Evolutionary conservation across 2,113 vertebrate genomes (phyloP).

Genomic region (Triplophysa rosa): DNA sequence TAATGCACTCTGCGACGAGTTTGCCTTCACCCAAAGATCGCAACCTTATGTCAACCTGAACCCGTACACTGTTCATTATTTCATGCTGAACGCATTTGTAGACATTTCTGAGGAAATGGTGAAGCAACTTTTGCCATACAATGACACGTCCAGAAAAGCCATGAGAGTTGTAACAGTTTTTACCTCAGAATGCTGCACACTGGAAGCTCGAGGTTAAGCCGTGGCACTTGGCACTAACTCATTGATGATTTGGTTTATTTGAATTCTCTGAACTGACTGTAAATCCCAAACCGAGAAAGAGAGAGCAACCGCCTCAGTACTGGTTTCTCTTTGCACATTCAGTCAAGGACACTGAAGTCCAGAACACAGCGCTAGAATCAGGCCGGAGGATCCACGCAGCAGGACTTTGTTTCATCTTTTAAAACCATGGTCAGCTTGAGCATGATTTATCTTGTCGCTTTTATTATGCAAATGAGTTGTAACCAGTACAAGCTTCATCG

Average conservation of each 20-base stretch:
- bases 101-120: too few relatives aligned
- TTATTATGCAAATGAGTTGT: not conserved
- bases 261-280: slow-evolving; percentile 20
- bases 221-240: too few relatives aligned
- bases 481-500: not conserved
- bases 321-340: slow-evolving; percentile 37
- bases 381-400: not conserved
- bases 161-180: too few relatives aligned
- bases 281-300: slow-evolving; percentile 16
- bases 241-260: slow-evolving; percentile 50
- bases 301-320: slow-evolving; percentile 19
- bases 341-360: slow-evolving; percentile 32
- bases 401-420: not conserved
- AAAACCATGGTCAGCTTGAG: not conserved
- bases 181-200: too few relatives aligned
- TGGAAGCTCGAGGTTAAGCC: too few relatives aligned
- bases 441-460: not conserved
- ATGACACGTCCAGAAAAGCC: too few relatives aligned
- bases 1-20: slow-evolving; percentile 2
- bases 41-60: too few relatives aligned
- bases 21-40: too few relatives aligned
- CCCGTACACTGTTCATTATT: too few relatives aligned
- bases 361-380: slow-evolving; percentile 18
- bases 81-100: too few relatives aligned
- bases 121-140: too few relatives aligned